phyloP scores from a whole-genome alignment of 2,113 vertebrate genomes.

The Hypanus sabinus region DNA sequence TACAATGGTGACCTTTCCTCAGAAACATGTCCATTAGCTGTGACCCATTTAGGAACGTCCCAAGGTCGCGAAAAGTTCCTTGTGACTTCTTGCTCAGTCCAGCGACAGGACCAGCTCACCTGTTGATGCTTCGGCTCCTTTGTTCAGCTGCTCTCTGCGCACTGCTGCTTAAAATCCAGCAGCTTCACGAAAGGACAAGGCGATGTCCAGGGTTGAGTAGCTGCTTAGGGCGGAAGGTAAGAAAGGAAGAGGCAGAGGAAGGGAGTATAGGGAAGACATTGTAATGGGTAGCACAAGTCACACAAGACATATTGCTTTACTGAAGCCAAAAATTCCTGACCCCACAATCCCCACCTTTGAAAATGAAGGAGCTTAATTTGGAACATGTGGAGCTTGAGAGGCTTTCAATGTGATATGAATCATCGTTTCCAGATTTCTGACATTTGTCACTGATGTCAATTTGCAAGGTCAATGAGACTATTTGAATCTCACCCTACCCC shows the following conservation, averaged over 20 bases:
- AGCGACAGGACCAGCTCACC: neutral
- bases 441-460: conserved; percentile 34
- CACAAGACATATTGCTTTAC: neutral
- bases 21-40: neutral
- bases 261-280: neutral
- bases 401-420: neutral
- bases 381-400: neutral
- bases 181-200: neutral
- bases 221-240: neutral
- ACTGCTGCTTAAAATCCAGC: neutral
- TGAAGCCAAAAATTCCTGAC: neutral
- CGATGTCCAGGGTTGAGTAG: neutral
- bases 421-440: conserved; percentile 29
- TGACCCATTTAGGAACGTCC: neutral
- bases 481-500: neutral
- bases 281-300: neutral
- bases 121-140: neutral
- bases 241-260: neutral
- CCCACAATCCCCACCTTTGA: neutral
- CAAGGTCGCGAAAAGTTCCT: neutral
- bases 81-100: neutral
- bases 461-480: conserved; percentile 32
- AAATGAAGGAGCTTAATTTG: conserved; percentile 25
- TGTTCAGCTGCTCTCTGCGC: neutral
- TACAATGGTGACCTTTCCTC: neutral